Base-by-base conservation (phyloP, 1,140 invertebrate species). In the Glossosoma conforme region DNA sequence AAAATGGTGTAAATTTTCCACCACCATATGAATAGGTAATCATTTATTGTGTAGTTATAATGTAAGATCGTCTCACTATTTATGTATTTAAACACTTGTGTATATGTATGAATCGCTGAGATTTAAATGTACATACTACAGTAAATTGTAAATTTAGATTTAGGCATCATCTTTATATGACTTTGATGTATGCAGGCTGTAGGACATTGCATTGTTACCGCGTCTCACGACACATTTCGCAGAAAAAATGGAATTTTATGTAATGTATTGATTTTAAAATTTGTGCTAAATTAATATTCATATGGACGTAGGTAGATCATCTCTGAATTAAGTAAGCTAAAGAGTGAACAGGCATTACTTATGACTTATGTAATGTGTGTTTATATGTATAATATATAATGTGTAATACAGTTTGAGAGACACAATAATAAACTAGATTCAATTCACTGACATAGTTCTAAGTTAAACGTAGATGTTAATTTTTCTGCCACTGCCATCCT, bases 401-500 rank as follows among this genome's bases (percentile, higher is more conserved):
- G n/a, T n/a, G n/a, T n/a, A n/a, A n/a, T n/a, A n/a, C n/a, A 13
- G 6, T 37, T 50, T 33, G 41, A 32, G 42, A 41, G 42, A 58
- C 51, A 58, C 56, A 58, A 58, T 58, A 58, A 52, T 52, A 14
- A 45, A 51, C 40, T 54, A 54, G 52, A 43, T 50, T 50, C 24
- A 58, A 50, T 51, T 46, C 51, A 49, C 56, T 43, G 44, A 42
- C 11, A 32, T 47, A 46, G 18, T 18, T 41, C 24, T 58, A 58
- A 58, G 52, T n/a, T n/a, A n/a, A n/a, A 21, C 5, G 47, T 58
- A 58, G 56, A 21, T 37, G 15, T 50, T 53, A 54, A 51, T 44
- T 47, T 44, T 49, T 58, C 46, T 47, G 56, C 52, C 56, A 58
- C 56, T 58, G 56, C 56, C 56, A 58, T 58, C 46, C 53, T 44